Evolutionary conservation across 2,113 vertebrate species (phyloP).

Genomic region (Vulpes lagopus): DNA sequence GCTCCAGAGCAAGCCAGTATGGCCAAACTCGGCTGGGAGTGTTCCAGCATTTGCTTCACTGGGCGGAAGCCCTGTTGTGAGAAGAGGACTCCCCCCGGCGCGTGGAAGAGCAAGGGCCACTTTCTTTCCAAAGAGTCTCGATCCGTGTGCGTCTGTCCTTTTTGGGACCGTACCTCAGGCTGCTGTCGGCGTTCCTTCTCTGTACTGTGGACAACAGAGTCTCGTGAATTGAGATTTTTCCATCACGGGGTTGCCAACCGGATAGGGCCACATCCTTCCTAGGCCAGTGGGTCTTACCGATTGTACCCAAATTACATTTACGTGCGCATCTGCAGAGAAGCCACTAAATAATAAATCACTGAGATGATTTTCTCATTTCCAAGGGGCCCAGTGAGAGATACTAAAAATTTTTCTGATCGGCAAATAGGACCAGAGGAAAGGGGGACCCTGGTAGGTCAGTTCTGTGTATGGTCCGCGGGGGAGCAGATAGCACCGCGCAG

Average conservation of each 20-base stretch:
- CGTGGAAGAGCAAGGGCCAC: background rate
- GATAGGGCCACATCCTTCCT: background rate
- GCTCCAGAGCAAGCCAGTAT: background rate
- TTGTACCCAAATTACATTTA: background rate
- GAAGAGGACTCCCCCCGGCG: background rate
- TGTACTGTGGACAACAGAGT: background rate
- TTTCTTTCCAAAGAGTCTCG: background rate
- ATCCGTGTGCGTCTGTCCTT: background rate
- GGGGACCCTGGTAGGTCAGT: background rate
- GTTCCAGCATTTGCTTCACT: background rate
- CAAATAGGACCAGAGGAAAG: background rate
- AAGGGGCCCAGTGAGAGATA: background rate
- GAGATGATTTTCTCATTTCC: conserved; percentile 18
- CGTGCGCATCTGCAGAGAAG: background rate
- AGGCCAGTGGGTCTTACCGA: background rate
- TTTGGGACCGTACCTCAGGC: background rate
- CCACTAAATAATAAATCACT: background rate
- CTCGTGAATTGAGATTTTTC: background rate
- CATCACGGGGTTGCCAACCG: too few relatives aligned
- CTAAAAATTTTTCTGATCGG: background rate
- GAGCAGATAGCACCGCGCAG: too few relatives aligned
- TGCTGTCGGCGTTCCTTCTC: background rate
- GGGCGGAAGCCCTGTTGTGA: background rate
- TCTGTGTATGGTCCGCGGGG: too few relatives aligned
- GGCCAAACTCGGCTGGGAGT: background rate